Evolutionary conservation across 2,888 invertebrate species (phyloP).

Genomic region (Hipparchia sbordonii): DNA sequence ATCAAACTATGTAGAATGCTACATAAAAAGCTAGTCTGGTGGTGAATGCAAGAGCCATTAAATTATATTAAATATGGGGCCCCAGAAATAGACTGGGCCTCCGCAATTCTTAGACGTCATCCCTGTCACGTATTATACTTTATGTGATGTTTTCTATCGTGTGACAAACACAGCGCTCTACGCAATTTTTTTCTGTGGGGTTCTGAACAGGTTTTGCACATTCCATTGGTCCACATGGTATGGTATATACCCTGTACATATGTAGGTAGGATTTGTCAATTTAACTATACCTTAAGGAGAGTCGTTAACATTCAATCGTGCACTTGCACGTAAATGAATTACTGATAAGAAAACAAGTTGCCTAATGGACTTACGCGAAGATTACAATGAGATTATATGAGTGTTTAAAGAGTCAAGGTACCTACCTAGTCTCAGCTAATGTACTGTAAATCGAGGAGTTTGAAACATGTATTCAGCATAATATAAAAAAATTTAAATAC

Average conservation of each 20-base stretch:
- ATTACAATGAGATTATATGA: background rate
- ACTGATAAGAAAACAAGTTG: conserved; percentile 10
- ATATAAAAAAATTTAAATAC: background rate
- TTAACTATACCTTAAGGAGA: background rate
- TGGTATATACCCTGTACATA: background rate
- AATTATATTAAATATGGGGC: too few species aligned
- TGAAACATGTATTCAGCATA: background rate
- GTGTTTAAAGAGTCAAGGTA: background rate
- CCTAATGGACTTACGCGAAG: conserved; percentile 11
- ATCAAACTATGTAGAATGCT: too few species aligned
- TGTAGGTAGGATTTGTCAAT: background rate
- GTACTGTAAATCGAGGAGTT: background rate
- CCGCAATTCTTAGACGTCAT: too few species aligned
- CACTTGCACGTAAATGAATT: conserved; percentile 4
- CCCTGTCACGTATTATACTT: too few species aligned
- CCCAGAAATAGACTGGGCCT: too few species aligned
- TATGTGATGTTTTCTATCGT: too few species aligned
- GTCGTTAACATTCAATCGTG: background rate
- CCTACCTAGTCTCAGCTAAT: background rate
- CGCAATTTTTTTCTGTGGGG: too few species aligned
- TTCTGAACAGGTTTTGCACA: too few species aligned
- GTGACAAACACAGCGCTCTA: too few species aligned
- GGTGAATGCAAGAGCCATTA: too few species aligned
- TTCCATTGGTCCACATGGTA: too few species aligned
- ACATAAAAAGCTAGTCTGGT: too few species aligned